Evolutionary conservation across 2,888 invertebrate genomes (phyloP).

Genomic region (Sericinus montela): DNA sequence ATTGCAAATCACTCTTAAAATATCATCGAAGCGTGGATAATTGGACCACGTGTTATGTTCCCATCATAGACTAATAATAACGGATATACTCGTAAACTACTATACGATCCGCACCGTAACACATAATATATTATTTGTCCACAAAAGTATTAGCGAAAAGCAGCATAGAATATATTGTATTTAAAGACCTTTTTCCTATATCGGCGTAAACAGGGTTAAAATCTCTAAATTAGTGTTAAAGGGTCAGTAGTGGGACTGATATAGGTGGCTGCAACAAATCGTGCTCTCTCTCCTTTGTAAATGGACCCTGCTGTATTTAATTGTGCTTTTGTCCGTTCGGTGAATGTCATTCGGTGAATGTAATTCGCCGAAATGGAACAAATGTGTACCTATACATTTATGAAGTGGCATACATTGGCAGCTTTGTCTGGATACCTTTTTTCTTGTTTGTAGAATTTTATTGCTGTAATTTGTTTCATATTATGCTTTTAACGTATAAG

Average conservation of each 20-base stretch:
- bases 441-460: too few species aligned
- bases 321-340: constrained; percentile 72
- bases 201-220: constrained; percentile 37
- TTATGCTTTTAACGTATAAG: too few species aligned
- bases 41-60: constrained; percentile 72
- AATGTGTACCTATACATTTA: too few species aligned
- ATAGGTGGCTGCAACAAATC: constrained; percentile 78
- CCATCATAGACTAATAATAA: constrained; percentile 64
- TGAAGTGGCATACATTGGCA: too few species aligned
- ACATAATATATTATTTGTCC: constrained; percentile 32
- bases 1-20: constrained; percentile 70
- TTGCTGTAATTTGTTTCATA: too few species aligned
- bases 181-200: constrained; percentile 1
- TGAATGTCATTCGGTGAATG: constrained; percentile 46
- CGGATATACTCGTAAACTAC: constrained; percentile 37
- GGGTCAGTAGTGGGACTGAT: constrained; percentile 73
- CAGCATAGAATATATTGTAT: constrained; percentile 23
- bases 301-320: constrained; percentile 72
- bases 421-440: too few species aligned
- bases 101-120: constrained; percentile 23
- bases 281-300: constrained; percentile 71
- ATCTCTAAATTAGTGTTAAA: constrained; percentile 72
- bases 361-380: constrained; percentile 44
- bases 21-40: constrained; percentile 71
- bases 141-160: constrained; percentile 17